Evolutionary conservation across 2,113 vertebrate genomes (phyloP), one percentile per base, ranked within the genome.

Genomic region (Brienomyrus longianalis): DNA sequence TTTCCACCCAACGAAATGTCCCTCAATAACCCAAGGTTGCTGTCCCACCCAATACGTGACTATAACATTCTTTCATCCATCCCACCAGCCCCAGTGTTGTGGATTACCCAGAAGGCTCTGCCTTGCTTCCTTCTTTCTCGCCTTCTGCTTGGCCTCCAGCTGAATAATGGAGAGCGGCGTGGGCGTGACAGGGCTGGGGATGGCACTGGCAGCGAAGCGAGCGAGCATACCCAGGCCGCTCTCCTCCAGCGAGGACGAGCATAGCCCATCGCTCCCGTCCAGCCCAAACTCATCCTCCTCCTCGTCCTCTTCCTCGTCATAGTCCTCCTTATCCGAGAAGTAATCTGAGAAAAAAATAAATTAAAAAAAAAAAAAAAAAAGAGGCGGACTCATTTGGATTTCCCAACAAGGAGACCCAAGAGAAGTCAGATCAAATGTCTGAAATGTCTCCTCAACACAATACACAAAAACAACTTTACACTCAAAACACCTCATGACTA

Each of bases 201-300:
- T 95, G 0, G 97, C 98, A 0, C 96, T 98, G 83, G 98, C 98
- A 0, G 98, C 98, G 89, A 99, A 99, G 91, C 98, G 95, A 0
- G 98, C 98, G 92, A 99, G 94, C 56, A 99, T 94, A 66, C 98
- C 98, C 92, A 99, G 93, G 13, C 98, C 98, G 0, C 98, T 99
- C 95, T 99, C 98, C 31, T 99, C 98, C 91, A 98, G 93, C 83
- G 94, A 90, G 3, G 96, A 91, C 0, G 96, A 93, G 19, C 96
- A 91, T 88, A 97, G 92, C 92, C 94, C 5, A 86, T 97, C 96
- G 0, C 94, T 95, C 90, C 95, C 90, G 0, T 96, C 95, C 0
- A 93, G 93, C 51, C 96, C 95, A 17, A 95, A 96, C 62, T 95
- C 94, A 15, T 96, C 95, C 1, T 89, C 90, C 3, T 94, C 95